These are phyloP conservation scores for Todiramphus chloris DNA, from an alignment of 2,113 vertebrate species.

Conservation along the genomic window DNA sequence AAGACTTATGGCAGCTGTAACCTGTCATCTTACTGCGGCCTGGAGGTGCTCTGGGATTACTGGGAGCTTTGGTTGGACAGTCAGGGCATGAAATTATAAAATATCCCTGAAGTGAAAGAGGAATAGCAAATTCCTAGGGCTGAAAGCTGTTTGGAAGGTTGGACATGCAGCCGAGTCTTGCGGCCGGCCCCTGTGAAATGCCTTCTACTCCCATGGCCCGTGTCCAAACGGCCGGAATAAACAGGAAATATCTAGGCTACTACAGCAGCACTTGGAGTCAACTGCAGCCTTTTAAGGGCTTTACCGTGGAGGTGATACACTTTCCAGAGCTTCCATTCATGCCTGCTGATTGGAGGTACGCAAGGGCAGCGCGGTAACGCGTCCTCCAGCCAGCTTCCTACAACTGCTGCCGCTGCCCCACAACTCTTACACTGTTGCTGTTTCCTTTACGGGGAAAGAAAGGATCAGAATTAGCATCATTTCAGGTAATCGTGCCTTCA, in stretches of 20 bases:
- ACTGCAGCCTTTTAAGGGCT: slow-evolving; percentile 58
- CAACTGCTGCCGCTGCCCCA: neutral
- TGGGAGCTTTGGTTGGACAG: neutral
- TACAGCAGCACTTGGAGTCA: slow-evolving; percentile 35
- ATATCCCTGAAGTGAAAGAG: neutral
- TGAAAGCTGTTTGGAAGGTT: neutral
- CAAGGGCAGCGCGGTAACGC: neutral
- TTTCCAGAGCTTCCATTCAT: slow-evolving; percentile 59
- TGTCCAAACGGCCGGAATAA: slow-evolving; percentile 40
- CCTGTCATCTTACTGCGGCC: neutral
- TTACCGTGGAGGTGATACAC: neutral
- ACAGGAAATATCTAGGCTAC: slow-evolving; percentile 64
- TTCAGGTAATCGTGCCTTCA: slow-evolving; percentile 41
- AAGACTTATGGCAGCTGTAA: slow-evolving; percentile 10
- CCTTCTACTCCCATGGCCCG: slow-evolving; percentile 18
- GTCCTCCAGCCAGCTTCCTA: slow-evolving; percentile 53
- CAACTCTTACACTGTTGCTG: slow-evolving; percentile 16
- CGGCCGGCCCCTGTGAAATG: neutral
- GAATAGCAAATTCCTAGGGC: neutral
- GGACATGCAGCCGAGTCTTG: neutral
- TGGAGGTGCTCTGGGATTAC: neutral
- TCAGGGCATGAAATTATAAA: slow-evolving; percentile 11
- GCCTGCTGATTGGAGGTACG: slow-evolving; percentile 15
- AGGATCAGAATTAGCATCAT: slow-evolving; percentile 50
- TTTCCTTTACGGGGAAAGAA: slow-evolving; percentile 12